Base-by-base conservation (phyloP, 1,140 invertebrate genomes). In the Bombus breviceps region DNA sequence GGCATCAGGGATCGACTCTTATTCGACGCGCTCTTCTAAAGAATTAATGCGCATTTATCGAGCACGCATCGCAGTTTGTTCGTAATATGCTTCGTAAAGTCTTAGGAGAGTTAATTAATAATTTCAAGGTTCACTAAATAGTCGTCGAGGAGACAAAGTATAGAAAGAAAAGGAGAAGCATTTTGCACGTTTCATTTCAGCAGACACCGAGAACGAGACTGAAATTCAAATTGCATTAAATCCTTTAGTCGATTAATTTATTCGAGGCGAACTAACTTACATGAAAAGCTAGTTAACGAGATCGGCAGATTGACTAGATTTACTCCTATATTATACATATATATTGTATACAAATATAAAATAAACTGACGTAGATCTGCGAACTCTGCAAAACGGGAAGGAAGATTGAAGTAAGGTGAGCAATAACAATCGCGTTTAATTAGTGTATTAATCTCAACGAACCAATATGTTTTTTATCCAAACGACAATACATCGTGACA, bases 241-340 rank as follows among this genome's bases (percentile, higher is more conserved):
- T 37, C 39, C 15, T 62, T 64, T 86, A 84, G 73, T 74, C 74
- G 72, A 72, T 86, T 87, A 69, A 85, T 88, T 89, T 78, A 87
- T 85, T 87, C 15, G 37, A 72, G 59, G 37, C 28, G 47, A 53
- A 73, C 8, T 22, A 79, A 32, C 25, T 18, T 12, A 34, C 8
- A 13, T 4, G n/a, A 66, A 43, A 25, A 32, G 39, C 28, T 64
- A 25, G 10, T 43, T n/a, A 41, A 68, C 34, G 47, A 2, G 28
- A 39, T 62, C 59, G 72, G 22, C 37, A 62, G 47, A 71, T 57
- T 53, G 47, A 79, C 53, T 66, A 62, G 62, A 72, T 68, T 59
- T 69, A 41, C 83, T 62, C 22, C 22, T 59, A 80, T 34, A 69
- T 64, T 80, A 69, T 80, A 68, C 10, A 66, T 59, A 22, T 71